Base-by-base conservation (phyloP, 2,113 vertebrate genomes). In the Octodon degus region DNA sequence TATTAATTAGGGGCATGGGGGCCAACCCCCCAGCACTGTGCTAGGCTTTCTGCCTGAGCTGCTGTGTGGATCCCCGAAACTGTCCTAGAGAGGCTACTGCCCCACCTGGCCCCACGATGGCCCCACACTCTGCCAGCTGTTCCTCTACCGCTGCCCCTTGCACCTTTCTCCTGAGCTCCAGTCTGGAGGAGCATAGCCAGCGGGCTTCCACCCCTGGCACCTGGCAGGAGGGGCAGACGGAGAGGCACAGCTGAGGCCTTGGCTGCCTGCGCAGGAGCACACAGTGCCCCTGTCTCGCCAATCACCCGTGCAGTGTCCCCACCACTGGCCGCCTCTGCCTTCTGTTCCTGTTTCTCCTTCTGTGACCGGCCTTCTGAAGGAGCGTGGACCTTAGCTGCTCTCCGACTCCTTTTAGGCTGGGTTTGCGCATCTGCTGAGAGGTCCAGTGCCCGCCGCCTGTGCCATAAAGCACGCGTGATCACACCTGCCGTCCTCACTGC, bases 1-100 rank as follows among this genome's bases (percentile, higher is more conserved):
- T 97, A 98, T 98, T 98, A 98, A 97, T 97, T 97, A 98, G 97
- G 96, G 95, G 92, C 72, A 93, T 93, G n/a, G 27, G 85, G 97
- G 97, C 98, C 94, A 98, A 97, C 97, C 97, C 98, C 97, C 96
- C 86, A 94, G 96, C 96, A 94, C 74, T 4, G 50, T 5, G 1
- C 27, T 43, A 0, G 34, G 11, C 47, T 72, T 19, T 14, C 19
- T 20, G 94, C 53, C 81, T 17, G 37, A 67, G 17, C 24, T 11
- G 91, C 70, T 97, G 88, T 72, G 96, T 97, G 82, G 20, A 0
- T 76, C 85, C 47, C 68, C 74, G 25, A 93, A 95, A 84, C 40
- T 86, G 67, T 97, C 25, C 68, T 0, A 8, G 81, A 91, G 77
- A 84, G 65, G 85, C 65, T 60, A 92, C 11, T 63, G 74, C 50